Evolutionary conservation across 1,140 invertebrate species (phyloP), one percentile per base, ranked within the genome.

Genomic region (Himalopsyche phryganea): DNA sequence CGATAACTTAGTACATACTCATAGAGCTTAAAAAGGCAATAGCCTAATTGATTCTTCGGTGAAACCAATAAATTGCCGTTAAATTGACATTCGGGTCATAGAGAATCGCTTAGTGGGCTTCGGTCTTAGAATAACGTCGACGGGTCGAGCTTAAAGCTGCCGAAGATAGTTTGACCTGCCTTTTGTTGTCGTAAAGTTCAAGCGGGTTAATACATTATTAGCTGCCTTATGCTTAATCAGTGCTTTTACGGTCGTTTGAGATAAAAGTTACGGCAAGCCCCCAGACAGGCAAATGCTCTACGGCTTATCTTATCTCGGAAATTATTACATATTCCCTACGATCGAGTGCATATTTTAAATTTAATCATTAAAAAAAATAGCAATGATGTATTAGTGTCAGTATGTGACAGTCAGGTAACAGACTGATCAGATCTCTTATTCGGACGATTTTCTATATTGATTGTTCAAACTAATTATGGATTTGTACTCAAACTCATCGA

Each of bases 71-170:
- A 61, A 61, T 61, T 46, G 46, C 52, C 52, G 55, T 55, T 55
- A 61, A 17, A 47, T 28, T 51, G 52, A 61, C 46, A 19, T 48
- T 48, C 42, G 48, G 59, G 59, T 61, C 59, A 61, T 60, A 54
- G 58, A 54, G 58, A 36, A 60, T 54, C 58, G 58, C 58, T 60
- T 60, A 60, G 50, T 53, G 58, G 58, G 18, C 48, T 35, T 44
- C 19, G 49, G 44, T 20, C 38, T 11, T 13, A 33, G 58, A 60
- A 60, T 60, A 60, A 60, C 49, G 58, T 32, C 58, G 32, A 18
- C 52, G 42, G 17, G 44, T 20, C n/a, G 44, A 13, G 52, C 35
- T 44, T 28, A 9, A 47, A 7, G 17, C 50, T 3, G 3, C 28
- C 52, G 9, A 14, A 48, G 52, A 48, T 55, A 55, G 52, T 40